Base-by-base conservation (phyloP, 2,888 invertebrate genomes). In the Brachylomia viminalis region DNA sequence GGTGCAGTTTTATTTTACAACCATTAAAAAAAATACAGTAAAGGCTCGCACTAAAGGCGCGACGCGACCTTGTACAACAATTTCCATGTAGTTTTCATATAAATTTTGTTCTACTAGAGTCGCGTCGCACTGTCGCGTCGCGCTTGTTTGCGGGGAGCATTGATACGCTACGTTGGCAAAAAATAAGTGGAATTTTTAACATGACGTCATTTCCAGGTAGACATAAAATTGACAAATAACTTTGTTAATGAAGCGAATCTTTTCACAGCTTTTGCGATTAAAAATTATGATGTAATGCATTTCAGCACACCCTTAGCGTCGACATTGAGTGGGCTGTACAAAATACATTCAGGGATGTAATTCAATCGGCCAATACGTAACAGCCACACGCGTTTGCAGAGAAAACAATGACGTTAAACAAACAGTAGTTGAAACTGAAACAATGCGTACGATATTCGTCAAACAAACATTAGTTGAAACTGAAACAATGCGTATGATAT, bases 381-480 rank as follows among this genome's bases (percentile, higher is more conserved):
- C 72, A 54, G 67, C 66, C 45, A 64, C 70, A 6, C 65, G 10
- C 15, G 10, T 47, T 79, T 52, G 52, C 45, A 27, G 56, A 23
- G 30, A 62, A 38, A 13, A 82, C 42, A 65, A 77, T n/a, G 52
- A 59, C 54, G 30, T 54, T 23, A 61, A 42, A 83, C 59, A 54
- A 83, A 78, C 38, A 59, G 52, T 66, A 47, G 20, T 54, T 77
- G 54, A 33, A 61, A 82, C 54, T 30, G 4, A 30, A 76, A 76
- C 54, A n/a, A n/a, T n/a, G n/a, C n/a, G n/a, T n/a, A n/a, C n/a
- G n/a, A n/a, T n/a, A n/a, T n/a, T n/a, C n/a, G n/a, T n/a, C n/a
- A n/a, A n/a, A n/a, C n/a, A n/a, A 56, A 27, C 20, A n/a, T 20
- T 42, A 33, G 54, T 77, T 47, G 1, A 6, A 17, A 11, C 11